These are phyloP conservation scores for Resseliella maxima DNA, from an alignment of 2,888 invertebrate genomes.

Conservation along the genomic window DNA sequence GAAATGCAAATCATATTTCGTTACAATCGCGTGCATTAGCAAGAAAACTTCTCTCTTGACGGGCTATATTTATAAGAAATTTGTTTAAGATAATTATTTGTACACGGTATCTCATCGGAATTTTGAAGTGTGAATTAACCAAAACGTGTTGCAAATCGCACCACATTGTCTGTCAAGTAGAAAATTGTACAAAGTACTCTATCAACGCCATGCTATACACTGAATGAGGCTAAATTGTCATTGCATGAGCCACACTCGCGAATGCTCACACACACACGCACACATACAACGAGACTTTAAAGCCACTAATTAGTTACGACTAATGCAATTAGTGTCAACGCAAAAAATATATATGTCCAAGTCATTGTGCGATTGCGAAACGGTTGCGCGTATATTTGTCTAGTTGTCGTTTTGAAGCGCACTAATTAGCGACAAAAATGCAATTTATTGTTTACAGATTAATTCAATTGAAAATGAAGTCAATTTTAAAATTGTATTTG, in stretches of 20 bases:
- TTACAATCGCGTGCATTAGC: slow-evolving; percentile 5
- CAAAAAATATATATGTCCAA: slow-evolving; percentile 7
- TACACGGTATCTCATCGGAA: slow-evolving; percentile 15
- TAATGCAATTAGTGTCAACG: slow-evolving; percentile 54
- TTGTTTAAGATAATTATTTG: slow-evolving; percentile 10
- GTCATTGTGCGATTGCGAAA: slow-evolving; percentile 41
- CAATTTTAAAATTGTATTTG: slow-evolving; percentile 35
- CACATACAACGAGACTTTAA: background rate
- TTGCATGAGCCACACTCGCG: too few relatives aligned
- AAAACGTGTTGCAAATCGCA: slow-evolving; percentile 20
- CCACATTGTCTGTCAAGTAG: background rate
- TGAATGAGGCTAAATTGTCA: background rate
- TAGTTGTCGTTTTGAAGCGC: background rate
- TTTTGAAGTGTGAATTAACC: slow-evolving; percentile 1
- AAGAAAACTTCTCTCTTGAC: background rate
- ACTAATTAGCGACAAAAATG: slow-evolving; percentile 53
- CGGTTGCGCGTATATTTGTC: background rate
- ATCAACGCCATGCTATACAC: background rate
- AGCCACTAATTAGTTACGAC: slow-evolving; percentile 42
- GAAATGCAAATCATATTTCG: background rate
- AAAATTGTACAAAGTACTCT: background rate
- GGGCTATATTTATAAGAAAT: background rate
- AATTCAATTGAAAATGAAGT: slow-evolving; percentile 45
- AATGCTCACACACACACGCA: too few relatives aligned
- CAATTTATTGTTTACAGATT: slow-evolving; percentile 54